phyloP scores from a whole-genome alignment of 2,113 vertebrate species.

The Pogona vitticeps region DNA sequence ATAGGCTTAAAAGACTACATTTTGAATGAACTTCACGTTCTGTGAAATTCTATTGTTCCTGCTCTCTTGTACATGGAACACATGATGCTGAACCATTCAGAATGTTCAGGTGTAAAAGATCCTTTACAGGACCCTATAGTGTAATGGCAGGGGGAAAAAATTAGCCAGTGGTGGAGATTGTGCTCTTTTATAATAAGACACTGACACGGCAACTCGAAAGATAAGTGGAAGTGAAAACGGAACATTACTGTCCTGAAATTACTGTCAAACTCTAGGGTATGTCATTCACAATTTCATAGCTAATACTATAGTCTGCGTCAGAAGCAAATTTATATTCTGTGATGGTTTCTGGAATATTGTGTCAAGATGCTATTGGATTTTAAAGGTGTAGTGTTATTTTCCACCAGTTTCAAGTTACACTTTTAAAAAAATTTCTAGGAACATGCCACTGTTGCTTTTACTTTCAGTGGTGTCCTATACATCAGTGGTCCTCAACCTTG shows the following conservation, averaged over 20 bases:
- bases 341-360: neutral
- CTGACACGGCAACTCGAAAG: neutral
- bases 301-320: neutral
- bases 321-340: neutral
- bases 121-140: neutral
- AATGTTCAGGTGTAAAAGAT: neutral
- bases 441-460: no score
- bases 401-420: no score
- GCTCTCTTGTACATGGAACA: conserved; percentile 2
- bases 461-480: no score
- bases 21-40: neutral
- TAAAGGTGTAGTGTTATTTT: neutral
- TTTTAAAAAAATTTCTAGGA: no score
- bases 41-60: neutral
- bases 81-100: neutral
- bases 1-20: neutral
- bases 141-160: neutral
- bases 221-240: conserved; percentile 17
- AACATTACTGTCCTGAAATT: neutral
- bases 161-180: neutral
- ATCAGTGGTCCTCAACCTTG: no score
- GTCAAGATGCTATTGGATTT: neutral
- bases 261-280: neutral
- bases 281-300: neutral
- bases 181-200: neutral